phyloP scores from a whole-genome alignment of 2,797 vertebrate species.

The Sardinella longiceps region DNA sequence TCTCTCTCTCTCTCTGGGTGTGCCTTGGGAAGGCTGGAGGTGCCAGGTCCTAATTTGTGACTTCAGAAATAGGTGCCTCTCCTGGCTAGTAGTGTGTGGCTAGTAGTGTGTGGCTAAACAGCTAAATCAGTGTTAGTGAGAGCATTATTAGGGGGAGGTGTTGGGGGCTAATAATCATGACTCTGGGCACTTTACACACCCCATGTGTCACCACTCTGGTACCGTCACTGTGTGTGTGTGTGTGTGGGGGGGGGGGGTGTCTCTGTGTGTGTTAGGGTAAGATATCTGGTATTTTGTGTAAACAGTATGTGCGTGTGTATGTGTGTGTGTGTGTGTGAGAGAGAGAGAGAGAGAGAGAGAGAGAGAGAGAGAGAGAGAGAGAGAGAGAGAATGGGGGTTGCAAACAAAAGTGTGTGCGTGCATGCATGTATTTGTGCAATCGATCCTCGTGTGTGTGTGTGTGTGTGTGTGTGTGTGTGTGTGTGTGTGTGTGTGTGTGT shows the following conservation, averaged over 20 bases:
- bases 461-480: background rate
- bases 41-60: constrained; percentile 70
- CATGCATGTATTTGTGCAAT: background rate
- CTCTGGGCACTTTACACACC: constrained; percentile 6
- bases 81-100: constrained; percentile 61
- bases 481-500: background rate
- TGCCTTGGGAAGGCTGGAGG: constrained; percentile 62
- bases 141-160: constrained; percentile 24
- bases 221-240: background rate
- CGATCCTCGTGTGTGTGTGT: background rate
- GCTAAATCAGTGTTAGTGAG: background rate
- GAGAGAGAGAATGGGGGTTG: no score
- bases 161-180: constrained; percentile 26
- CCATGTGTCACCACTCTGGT: constrained; percentile 16
- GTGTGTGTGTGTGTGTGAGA: background rate
- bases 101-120: constrained; percentile 46
- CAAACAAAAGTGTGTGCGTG: no score
- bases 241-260: background rate
- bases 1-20: constrained; percentile 67
- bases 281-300: background rate
- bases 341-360: background rate
- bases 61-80: constrained; percentile 62
- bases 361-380: background rate
- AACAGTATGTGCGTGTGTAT: background rate
- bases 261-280: background rate